Evolutionary conservation across 2,113 vertebrate species (phyloP), one percentile per base, ranked within the genome.

Genomic region (Paralichthys olivaceus): DNA sequence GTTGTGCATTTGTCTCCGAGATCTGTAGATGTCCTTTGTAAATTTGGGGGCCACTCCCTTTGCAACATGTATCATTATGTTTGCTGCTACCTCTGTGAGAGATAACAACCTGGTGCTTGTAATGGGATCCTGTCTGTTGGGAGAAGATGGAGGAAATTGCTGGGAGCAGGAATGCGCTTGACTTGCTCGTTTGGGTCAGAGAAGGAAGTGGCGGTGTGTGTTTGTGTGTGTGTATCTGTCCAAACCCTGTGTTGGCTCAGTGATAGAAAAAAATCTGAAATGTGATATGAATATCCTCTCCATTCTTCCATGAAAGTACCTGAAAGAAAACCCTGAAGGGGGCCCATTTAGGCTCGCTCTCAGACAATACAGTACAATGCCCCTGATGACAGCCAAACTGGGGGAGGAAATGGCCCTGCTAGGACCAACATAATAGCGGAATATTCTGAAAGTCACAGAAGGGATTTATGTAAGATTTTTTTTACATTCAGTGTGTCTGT

Each of bases 211-310:
- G 37, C 4, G 8, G 76, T 85, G 75, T 85, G 79, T 72, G 71
- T 77, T 32, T 49, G 58, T 64, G 47, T 80, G 53, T 72, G 49
- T 51, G 49, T 22, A 6, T 53, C 4, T 11, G 77, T 73, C 43
- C 54, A 65, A 81, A 85, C 72, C 7, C 80, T 73, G 76, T 85
- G 85, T 91, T 84, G 81, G 56, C 84, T 84, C 80, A 69, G 65
- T 23, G n/a, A 80, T 51, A 11, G 20, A 20, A 51, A 64, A 84
- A 92, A 90, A 86, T 64, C 57, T 84, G 92, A 93, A 93, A 93
- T 83, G 77, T 86, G 90, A 94, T 93, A 89, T 89, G 86, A 87
- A 93, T 90, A 91, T 93, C 90, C 87, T 87, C 80, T 84, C 76
- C 82, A 87, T 91, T 87, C 84, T 87, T 84, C 84, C 87, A 84